These are phyloP conservation scores for Serinus canaria DNA, from an alignment of 2,113 vertebrate genomes.

Conservation along the genomic window DNA sequence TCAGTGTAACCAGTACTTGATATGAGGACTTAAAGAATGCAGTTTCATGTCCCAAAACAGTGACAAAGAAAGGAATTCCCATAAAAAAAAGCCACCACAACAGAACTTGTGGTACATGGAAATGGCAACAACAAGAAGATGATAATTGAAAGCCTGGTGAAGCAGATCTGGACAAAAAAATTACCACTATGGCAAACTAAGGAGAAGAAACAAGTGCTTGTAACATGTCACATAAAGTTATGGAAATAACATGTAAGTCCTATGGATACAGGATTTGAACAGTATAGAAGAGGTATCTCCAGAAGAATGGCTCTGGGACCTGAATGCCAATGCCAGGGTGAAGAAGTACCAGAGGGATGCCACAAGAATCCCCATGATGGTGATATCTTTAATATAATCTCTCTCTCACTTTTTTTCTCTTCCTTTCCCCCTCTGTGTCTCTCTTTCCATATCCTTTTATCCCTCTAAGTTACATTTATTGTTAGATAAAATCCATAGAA, in stretches of 20 bases:
- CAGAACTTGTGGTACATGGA: neutral
- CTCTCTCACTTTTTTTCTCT: neutral
- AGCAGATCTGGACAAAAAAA: neutral
- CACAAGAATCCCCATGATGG: neutral
- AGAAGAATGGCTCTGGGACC: fast-evolving
- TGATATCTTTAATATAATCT: neutral
- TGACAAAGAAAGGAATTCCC: neutral
- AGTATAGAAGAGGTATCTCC: neutral
- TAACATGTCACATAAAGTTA: neutral
- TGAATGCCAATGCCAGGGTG: neutral
- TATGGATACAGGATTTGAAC: neutral
- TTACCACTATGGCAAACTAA: neutral
- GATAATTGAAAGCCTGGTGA: neutral
- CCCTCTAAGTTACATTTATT: neutral
- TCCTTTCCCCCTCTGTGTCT: neutral
- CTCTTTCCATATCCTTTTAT: neutral
- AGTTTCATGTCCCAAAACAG: neutral
- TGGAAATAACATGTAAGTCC: neutral
- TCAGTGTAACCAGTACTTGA: neutral
- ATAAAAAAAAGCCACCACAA: neutral
- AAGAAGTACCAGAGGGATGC: neutral
- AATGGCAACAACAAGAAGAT: fast-evolving
- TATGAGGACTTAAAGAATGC: neutral
- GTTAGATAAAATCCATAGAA: neutral
- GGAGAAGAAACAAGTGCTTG: neutral